Evolutionary conservation across 2,797 vertebrate species (phyloP).

Genomic region (Pangasius djambal): DNA sequence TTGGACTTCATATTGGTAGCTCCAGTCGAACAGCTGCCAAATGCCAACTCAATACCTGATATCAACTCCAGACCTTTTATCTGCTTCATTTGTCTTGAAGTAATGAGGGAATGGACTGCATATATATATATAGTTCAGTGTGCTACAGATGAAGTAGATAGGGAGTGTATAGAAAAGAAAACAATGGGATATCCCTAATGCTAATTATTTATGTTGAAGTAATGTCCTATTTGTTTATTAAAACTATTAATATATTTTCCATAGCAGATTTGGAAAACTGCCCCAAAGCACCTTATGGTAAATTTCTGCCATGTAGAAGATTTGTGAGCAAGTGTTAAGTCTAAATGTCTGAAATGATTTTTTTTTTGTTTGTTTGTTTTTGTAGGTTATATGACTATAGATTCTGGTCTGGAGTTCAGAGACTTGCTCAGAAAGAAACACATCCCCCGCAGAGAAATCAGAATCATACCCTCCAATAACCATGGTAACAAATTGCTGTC

Average conservation of each 20-base stretch:
- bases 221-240: neutral
- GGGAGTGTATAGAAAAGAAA: neutral
- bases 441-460: slow-evolving; percentile 65
- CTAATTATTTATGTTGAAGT: neutral
- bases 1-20: too few species aligned
- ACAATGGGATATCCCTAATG: neutral
- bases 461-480: slow-evolving; percentile 66
- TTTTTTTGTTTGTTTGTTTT: slow-evolving; percentile 28
- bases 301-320: neutral
- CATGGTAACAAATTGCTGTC: slow-evolving; percentile 61
- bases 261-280: neutral
- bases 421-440: slow-evolving; percentile 60
- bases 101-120: too few species aligned
- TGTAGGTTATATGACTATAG: slow-evolving; percentile 61
- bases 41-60: too few species aligned
- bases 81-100: too few species aligned
- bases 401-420: slow-evolving; percentile 60
- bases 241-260: neutral
- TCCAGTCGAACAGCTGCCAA: too few species aligned
- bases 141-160: neutral
- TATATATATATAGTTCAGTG: neutral
- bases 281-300: neutral
- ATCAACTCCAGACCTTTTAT: too few species aligned
- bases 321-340: neutral
- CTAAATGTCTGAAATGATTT: neutral